Base-by-base conservation (phyloP, 1,140 invertebrate genomes). In the Bombus turneri region DNA sequence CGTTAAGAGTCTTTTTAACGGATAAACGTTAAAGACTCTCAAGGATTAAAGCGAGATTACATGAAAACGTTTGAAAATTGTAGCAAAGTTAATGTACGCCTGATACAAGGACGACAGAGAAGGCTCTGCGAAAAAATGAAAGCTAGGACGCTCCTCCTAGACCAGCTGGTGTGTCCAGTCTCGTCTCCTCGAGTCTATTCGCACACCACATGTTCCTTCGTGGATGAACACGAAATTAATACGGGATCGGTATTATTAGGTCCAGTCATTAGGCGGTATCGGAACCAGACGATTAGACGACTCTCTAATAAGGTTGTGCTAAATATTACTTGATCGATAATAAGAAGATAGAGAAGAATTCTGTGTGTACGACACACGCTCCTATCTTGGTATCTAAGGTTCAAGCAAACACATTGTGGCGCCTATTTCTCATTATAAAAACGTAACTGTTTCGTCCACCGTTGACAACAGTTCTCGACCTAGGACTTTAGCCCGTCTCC, bases 161-260 rank as follows among this genome's bases (percentile, higher is more conserved):
- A 92, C 88, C 92, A 93, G 91, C 91, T 93, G 92, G 91, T 90
- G 91, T 74, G 85, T 81, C 86, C 85, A 81, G 57, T 37, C 69
- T 71, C 87, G 84, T 57, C 83, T 74, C 88, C 80, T 86, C 69
- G 73, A 69, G 62, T 91, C 91, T 92, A 92, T 93, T 93, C 92
- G 92, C 92, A 93, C 90, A 79, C 92, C 92, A 93, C 91, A 93
- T 93, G 92, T 92, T 93, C 77, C 87, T 80, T 89, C 80, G 69
- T 90, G 87, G 86, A 76, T 77, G 86, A 89, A 85, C 86, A 88
- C 83, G 85, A 86, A 88, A 92, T 92, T 92, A 92, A 92, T 91
- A 89, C 90, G 89, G 89, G 92, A 91, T 88, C 86, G 79, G 78
- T 89, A 85, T 89, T 92, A 92, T 92, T 91, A 89, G 86, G 68